These are phyloP conservation scores for Apoderus coryli DNA, from an alignment of 2,888 invertebrate species.

Conservation along the genomic window DNA sequence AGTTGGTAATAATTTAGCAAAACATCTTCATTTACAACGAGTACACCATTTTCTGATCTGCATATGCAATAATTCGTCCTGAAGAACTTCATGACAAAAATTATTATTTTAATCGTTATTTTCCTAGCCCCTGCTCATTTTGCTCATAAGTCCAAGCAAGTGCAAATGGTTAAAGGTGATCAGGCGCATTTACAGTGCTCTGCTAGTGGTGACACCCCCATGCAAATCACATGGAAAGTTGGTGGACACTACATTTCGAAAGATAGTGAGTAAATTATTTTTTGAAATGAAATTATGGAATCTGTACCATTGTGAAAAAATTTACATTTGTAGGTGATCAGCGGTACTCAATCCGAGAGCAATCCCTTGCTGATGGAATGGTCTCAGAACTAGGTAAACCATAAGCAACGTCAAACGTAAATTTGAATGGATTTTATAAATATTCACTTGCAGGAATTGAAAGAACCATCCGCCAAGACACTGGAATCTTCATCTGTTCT, in stretches of 20 bases:
- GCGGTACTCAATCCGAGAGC: constrained; percentile 60
- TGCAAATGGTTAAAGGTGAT: constrained; percentile 69
- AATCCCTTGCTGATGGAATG: constrained; percentile 63
- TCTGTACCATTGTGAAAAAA: constrained; percentile 3
- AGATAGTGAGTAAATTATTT: constrained; percentile 47
- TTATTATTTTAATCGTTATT: no score
- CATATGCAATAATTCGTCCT: background rate
- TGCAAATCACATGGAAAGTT: constrained; percentile 72
- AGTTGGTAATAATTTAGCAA: no score
- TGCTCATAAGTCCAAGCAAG: constrained; percentile 66
- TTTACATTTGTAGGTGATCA: constrained; percentile 14
- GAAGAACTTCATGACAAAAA: background rate
- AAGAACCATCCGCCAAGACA: constrained; percentile 75
- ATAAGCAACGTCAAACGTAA: no score
- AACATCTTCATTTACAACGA: no score
- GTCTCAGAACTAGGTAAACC: constrained; percentile 60
- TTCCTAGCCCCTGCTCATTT: constrained; percentile 73
- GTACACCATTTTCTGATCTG: no score
- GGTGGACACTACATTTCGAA: constrained; percentile 61
- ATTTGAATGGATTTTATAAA: constrained; percentile 1
- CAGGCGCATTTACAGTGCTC: constrained; percentile 76
- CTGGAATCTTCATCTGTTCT: constrained; percentile 75
- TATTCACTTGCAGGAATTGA: constrained; percentile 39
- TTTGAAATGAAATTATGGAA: no score
- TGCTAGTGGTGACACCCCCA: constrained; percentile 74